A percentile compares a stretch with the other conserved stretches of the same genome.
These are phyloP conservation scores for Passerculus sandwichensis DNA, from an alignment of 2,797 vertebrate genomes.

Conservation along the genomic window DNA sequence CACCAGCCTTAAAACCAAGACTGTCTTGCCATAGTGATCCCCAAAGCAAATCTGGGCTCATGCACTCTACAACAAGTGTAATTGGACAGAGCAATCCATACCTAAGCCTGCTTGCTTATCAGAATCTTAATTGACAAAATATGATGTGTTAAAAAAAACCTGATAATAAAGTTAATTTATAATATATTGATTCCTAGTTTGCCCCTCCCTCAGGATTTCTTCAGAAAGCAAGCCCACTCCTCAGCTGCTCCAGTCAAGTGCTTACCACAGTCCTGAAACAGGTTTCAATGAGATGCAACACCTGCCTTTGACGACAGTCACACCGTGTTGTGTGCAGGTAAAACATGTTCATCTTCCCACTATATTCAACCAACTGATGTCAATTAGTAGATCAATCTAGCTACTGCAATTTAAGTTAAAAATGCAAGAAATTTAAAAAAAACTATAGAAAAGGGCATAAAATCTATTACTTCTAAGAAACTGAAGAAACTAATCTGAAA, in stretches of 20 bases:
- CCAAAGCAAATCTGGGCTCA: background rate
- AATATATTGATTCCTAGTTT: background rate
- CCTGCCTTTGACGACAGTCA: background rate
- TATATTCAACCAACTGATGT: background rate
- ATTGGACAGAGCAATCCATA: background rate
- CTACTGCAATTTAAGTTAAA: background rate
- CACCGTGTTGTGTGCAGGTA: rapidly evolving
- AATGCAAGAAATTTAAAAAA: background rate
- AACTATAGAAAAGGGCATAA: background rate
- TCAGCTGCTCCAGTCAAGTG: background rate
- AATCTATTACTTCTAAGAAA: background rate
- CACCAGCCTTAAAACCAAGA: background rate
- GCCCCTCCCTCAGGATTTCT: background rate
- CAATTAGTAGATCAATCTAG: background rate
- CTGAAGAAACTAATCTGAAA: background rate
- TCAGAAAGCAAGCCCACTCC: background rate
- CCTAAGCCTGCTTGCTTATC: background rate
- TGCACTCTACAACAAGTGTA: background rate
- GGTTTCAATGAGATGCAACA: background rate
- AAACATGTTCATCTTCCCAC: background rate
- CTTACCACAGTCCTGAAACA: background rate
- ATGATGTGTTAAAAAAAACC: background rate
- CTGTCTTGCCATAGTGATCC: background rate
- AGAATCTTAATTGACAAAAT: background rate
- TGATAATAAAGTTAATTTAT: background rate